phyloP scores from a whole-genome alignment of 2,797 vertebrate genomes.

The Sebastes steindachneri region DNA sequence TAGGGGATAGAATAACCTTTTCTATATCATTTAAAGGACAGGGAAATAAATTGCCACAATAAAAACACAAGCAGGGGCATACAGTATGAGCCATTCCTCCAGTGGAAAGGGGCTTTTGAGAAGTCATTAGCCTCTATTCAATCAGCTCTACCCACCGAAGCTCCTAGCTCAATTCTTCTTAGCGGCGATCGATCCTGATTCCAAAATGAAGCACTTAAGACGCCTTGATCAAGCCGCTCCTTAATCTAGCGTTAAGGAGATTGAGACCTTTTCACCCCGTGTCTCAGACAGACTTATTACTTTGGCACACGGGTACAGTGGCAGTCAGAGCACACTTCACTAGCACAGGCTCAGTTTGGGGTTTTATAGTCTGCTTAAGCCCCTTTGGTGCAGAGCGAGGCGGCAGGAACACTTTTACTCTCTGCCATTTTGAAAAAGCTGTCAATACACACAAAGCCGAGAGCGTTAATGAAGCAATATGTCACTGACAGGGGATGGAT shows the following conservation, averaged over 20 bases:
- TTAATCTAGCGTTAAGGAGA: constrained; percentile 77
- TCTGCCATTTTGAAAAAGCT: constrained; percentile 58
- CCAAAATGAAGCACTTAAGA: constrained; percentile 77
- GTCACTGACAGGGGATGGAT: constrained; percentile 42
- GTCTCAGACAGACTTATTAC: constrained; percentile 67
- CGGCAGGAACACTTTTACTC: constrained; percentile 54
- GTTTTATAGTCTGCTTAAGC: constrained; percentile 55
- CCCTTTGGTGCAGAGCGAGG: constrained; percentile 42
- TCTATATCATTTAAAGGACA: neutral
- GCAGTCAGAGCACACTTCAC: constrained; percentile 41
- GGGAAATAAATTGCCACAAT: neutral
- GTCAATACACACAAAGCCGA: constrained; percentile 62
- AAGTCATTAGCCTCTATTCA: constrained; percentile 71
- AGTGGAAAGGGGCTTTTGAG: constrained; percentile 47
- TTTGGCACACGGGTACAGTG: constrained; percentile 50
- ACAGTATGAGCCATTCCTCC: constrained; percentile 29
- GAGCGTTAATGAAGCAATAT: constrained; percentile 65
- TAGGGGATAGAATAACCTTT: neutral
- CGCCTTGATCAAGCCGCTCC: constrained; percentile 75
- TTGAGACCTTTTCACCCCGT: constrained; percentile 70
- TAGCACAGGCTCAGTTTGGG: constrained; percentile 33
- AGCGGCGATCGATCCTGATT: constrained; percentile 77
- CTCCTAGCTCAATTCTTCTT: constrained; percentile 74
- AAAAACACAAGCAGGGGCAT: constrained; percentile 14
- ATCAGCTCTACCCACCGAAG: constrained; percentile 67